These are phyloP conservation scores for Macroglossus sobrinus DNA, from an alignment of 2,113 vertebrate species.

Conservation along the genomic window DNA sequence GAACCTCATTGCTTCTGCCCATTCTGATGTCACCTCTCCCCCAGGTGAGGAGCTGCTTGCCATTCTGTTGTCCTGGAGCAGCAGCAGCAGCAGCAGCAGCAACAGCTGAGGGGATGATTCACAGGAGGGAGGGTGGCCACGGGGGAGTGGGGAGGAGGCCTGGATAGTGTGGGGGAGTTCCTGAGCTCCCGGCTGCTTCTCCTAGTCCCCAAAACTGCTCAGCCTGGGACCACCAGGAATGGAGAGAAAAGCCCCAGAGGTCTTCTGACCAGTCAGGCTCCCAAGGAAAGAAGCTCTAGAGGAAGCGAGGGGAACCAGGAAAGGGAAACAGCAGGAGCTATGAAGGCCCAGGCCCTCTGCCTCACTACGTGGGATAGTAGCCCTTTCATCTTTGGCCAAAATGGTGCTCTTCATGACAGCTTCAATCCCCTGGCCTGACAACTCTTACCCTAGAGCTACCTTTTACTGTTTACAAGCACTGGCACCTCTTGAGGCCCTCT, in stretches of 20 bases:
- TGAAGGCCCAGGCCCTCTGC: not conserved
- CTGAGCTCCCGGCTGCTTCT: not conserved
- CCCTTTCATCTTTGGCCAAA: not conserved
- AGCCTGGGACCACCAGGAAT: not conserved
- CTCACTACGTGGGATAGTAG: not conserved
- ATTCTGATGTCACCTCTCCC: not conserved
- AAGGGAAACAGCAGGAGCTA: not conserved
- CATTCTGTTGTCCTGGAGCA: not conserved
- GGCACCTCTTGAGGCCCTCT: not conserved
- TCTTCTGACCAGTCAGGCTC: not conserved
- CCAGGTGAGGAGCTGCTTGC: not conserved
- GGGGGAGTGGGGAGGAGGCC: not conserved
- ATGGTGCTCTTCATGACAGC: not conserved
- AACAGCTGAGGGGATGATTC: not conserved
- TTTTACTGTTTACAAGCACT: not conserved
- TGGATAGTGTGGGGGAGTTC: not conserved
- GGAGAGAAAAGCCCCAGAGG: not conserved
- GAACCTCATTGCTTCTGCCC: fast-evolving
- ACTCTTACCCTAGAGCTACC: not conserved
- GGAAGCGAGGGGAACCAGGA: not conserved
- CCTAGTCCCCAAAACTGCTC: not conserved
- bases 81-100: no score
- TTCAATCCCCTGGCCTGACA: not conserved
- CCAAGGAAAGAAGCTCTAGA: not conserved
- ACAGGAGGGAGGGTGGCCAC: not conserved